phyloP scores from a whole-genome alignment of 2,113 vertebrate species.

The Xenopus tropicalis region UCB_Xtro_10.0 CM004445.2:27351001-27351500 shows the following conservation, averaged over 20 bases:
- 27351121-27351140: constrained; percentile 58
- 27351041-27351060: too few relatives aligned
- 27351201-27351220: constrained; percentile 74
- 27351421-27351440: constrained; percentile 77
- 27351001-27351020: constrained; percentile 54
- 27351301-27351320: constrained; percentile 72
- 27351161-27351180: constrained; percentile 51
- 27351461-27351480: constrained; percentile 41
- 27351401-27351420: constrained; percentile 78
- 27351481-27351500: constrained; percentile 48
- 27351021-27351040: too few relatives aligned
- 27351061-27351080: constrained; percentile 59
- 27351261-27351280: constrained; percentile 79
- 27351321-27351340: constrained; percentile 81
- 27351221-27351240: constrained; percentile 78
- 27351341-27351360: constrained; percentile 73
- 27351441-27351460: constrained; percentile 80
- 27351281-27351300: constrained; percentile 76
- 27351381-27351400: constrained; percentile 59
- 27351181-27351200: constrained; percentile 70
- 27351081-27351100: constrained; percentile 57
- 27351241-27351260: constrained; percentile 63
- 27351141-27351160: constrained; percentile 54
- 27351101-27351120: constrained; percentile 57
- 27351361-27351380: constrained; percentile 63